phyloP scores from a whole-genome alignment of 2,113 vertebrate genomes.

The Petroica traversi region DNA sequence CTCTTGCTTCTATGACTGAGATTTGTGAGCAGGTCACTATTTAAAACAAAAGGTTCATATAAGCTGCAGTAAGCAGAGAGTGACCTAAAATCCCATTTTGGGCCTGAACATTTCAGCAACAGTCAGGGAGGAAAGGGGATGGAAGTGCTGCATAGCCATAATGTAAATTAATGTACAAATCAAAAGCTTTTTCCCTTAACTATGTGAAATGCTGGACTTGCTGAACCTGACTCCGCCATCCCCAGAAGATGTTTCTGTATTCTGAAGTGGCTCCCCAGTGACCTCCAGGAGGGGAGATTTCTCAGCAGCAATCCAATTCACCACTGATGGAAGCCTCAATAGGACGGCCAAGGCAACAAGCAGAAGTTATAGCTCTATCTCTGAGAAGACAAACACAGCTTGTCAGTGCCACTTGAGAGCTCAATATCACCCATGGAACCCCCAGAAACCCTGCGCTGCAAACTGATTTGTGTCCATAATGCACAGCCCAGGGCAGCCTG shows the following conservation, averaged over 20 bases:
- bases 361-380: slow-evolving; percentile 33
- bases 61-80: background rate
- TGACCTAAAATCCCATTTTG: background rate
- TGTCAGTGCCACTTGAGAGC: slow-evolving; percentile 29
- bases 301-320: slow-evolving; percentile 27
- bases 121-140: background rate
- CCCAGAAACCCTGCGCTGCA: background rate
- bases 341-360: background rate
- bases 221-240: background rate
- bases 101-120: background rate
- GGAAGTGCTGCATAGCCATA: background rate
- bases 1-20: background rate
- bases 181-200: background rate
- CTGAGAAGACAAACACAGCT: slow-evolving; percentile 15
- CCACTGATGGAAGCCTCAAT: background rate
- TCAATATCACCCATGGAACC: background rate
- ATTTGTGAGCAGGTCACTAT: background rate
- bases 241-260: background rate
- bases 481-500: background rate
- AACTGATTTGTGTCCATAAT: background rate
- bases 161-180: background rate
- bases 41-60: background rate
- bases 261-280: background rate
- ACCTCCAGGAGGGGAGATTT: background rate
- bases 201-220: background rate